Conservation (phyloP, 2,113 vertebrate species). For the Propithecus coquereli region DNA sequence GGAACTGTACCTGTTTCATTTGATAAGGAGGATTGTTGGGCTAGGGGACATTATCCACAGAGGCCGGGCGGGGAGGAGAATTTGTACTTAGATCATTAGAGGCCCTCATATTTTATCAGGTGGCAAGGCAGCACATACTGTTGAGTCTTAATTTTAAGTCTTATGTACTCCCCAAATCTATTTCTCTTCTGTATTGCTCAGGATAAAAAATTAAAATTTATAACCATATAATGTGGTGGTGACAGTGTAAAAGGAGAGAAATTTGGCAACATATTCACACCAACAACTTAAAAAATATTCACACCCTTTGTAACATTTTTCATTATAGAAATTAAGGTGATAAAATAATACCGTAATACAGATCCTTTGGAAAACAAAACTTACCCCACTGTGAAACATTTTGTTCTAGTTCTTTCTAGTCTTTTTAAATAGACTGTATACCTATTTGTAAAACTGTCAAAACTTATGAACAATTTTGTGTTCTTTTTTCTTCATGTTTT, state of each 20-base stretch:
- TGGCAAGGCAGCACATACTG: neutral
- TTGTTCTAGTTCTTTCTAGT: neutral
- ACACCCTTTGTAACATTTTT: neutral
- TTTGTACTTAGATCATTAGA: neutral
- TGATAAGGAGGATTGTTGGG: neutral
- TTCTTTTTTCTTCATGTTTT: neutral
- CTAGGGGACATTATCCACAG: neutral
- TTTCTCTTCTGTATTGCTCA: neutral
- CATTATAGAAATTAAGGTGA: neutral
- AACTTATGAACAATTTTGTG: neutral
- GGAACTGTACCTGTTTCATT: neutral
- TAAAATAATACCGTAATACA: neutral
- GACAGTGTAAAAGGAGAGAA: neutral
- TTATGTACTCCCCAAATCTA: neutral
- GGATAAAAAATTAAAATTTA: neutral
- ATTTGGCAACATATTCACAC: neutral
- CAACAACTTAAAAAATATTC: neutral
- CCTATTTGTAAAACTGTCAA: neutral
- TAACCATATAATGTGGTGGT: neutral
- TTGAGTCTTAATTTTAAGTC: neutral
- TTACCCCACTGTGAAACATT: neutral
- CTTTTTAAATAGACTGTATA: neutral
- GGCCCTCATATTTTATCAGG: neutral
- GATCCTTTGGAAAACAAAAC: neutral
- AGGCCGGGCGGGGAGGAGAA: neutral